Conservation (phyloP, 2,797 vertebrate genomes). For the Pagetopsis macropterus region DNA sequence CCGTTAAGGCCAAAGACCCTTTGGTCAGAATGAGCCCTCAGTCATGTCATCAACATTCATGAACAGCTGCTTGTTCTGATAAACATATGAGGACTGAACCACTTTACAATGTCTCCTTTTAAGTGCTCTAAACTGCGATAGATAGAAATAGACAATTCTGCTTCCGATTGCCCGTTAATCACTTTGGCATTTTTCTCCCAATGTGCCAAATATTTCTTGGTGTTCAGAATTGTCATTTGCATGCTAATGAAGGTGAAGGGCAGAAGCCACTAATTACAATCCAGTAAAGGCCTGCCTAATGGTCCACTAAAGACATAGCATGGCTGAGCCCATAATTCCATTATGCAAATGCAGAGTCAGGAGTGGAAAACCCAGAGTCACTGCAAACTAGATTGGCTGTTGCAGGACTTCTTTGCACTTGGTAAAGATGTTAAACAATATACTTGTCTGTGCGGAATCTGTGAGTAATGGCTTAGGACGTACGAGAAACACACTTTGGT, state of each 20-base stretch:
- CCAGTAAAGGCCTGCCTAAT: constrained; percentile 90
- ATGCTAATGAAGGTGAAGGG: constrained; percentile 97
- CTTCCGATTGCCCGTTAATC: constrained; percentile 82
- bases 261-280: constrained; percentile 97
- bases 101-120: constrained; percentile 66
- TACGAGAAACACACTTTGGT: constrained; percentile 14
- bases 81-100: constrained; percentile 67
- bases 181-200: constrained; percentile 84
- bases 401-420: constrained; percentile 55
- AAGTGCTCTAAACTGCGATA: constrained; percentile 74
- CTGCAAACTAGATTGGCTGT: constrained; percentile 79
- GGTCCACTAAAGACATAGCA: constrained; percentile 89
- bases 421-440: constrained; percentile 59
- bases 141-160: constrained; percentile 80
- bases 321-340: constrained; percentile 90
- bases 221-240: constrained; percentile 91
- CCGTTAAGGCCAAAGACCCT: constrained; percentile 42
- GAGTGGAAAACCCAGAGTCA: constrained; percentile 86
- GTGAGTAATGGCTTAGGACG: constrained; percentile 37
- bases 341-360: constrained; percentile 92
- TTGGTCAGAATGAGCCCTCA: constrained; percentile 52
- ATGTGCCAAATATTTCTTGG: constrained; percentile 85
- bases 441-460: constrained; percentile 38
- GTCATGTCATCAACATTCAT: constrained; percentile 62
- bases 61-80: constrained; percentile 62